Evolutionary conservation across 2,888 invertebrate species (phyloP), one percentile per base, ranked within the genome.

Genomic region (Anthophora plumipes): DNA sequence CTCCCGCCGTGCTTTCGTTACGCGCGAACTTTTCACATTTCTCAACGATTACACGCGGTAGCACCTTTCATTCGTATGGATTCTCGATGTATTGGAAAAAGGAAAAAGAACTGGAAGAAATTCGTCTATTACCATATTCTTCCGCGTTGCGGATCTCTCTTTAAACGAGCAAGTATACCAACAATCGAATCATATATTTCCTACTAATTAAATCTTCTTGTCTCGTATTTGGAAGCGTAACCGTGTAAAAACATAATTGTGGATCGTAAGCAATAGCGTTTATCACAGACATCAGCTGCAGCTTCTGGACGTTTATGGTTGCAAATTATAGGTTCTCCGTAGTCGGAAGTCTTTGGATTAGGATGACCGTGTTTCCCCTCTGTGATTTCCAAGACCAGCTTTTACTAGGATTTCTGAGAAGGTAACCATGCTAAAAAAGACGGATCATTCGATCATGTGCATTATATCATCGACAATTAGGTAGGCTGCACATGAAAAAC

Each of bases 231-330:
- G 77, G 76, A 78, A 84, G 77, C 75, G 74, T 82, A 54, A 59
- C 43, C 14, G 64, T 63, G 77, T 82, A 78, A 61, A 83, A 83
- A 86, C 73, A 61, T 67, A 77, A 87, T 74, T 31, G 46, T 67
- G 77, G 63, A 63, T 73, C 50, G 54, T 77, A 86, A 87, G 79
- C 80, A 75, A 75, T 77, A 75, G 78, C 63, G 69, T 82, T 84
- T 87, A 87, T 87, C 87, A 87, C 87, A 87, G 87, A 83, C 80
- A 84, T 71, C 72, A 80, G 79, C 77, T 82, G 80, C 57, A 82
- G 81, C 57, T 75, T 64, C 68, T 80, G 81, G 80, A 88, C 77
- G 78, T 88, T 87, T 83, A 76, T 54, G 54, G 71, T 82, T 76
- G 75, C 70, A 76, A 82, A 72, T 70, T 22, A 76, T 82, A 82